Conservation (phyloP, 2,113 vertebrate species). For the Thalassoma bifasciatum region DNA sequence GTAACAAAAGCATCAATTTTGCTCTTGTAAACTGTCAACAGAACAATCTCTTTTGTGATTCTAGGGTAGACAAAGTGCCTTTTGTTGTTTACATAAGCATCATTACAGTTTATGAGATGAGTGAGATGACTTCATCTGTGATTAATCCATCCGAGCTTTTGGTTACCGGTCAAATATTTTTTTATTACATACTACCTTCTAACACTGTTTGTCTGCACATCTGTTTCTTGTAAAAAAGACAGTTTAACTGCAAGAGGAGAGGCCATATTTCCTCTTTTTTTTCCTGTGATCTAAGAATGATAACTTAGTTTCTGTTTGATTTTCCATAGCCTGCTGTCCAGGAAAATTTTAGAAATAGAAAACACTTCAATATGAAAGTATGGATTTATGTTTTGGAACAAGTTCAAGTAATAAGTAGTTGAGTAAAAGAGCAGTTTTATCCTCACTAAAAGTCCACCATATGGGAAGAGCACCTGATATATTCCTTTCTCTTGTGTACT, state of each 20-base stretch:
- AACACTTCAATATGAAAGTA: constrained; percentile 14
- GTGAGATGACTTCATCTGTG: constrained; percentile 20
- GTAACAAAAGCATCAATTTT: constrained; percentile 12
- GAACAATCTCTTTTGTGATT: constrained; percentile 30
- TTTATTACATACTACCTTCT: constrained; percentile 11
- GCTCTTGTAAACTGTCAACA: constrained; percentile 4
- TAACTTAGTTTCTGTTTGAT: background rate
- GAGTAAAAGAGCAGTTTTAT: background rate
- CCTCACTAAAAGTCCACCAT: constrained; percentile 23
- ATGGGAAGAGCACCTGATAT: constrained; percentile 39
- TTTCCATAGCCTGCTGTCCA: background rate
- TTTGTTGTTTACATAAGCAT: constrained; percentile 10
- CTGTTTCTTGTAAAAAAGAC: constrained; percentile 53
- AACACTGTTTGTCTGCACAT: constrained; percentile 40
- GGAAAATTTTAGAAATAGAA: background rate
- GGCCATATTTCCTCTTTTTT: constrained; percentile 5
- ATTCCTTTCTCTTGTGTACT: constrained; percentile 30
- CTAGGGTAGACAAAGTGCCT: background rate
- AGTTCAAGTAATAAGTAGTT: constrained; percentile 1
- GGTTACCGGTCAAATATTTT: constrained; percentile 34
- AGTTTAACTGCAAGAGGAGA: constrained; percentile 43
- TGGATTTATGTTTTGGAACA: constrained; percentile 19
- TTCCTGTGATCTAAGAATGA: constrained; percentile 20
- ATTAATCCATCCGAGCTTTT: constrained; percentile 21
- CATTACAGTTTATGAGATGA: constrained; percentile 27